Percentiles rank a stretch among this genome's conserved stretches.
Conservation (phyloP, 2,888 invertebrate species). For the Torymus texanus region DNA sequence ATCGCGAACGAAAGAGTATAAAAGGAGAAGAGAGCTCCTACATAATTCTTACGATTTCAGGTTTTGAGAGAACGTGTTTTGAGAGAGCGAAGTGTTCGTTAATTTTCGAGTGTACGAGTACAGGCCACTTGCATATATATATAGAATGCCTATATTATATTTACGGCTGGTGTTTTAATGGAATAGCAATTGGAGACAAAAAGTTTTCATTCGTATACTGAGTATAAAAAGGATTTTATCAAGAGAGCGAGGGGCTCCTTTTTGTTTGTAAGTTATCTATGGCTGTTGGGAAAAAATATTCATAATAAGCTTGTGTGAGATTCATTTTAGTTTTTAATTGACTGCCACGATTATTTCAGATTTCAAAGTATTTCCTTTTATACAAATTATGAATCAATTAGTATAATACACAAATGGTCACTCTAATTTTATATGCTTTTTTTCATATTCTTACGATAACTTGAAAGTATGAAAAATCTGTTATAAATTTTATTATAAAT, state of each 20-base stretch:
- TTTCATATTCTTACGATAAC: too few relatives aligned
- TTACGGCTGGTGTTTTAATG: slow-evolving; percentile 24
- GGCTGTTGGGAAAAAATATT: too few relatives aligned
- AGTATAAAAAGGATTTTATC: slow-evolving; percentile 1
- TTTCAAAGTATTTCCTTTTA: too few relatives aligned
- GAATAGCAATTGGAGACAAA: slow-evolving; percentile 25
- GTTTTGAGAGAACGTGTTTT: slow-evolving; percentile 40
- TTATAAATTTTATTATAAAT: too few relatives aligned
- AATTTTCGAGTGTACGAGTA: slow-evolving; percentile 18
- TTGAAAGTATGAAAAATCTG: too few relatives aligned
- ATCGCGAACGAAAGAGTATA: slow-evolving; percentile 13
- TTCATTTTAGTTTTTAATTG: too few relatives aligned
- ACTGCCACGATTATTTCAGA: too few relatives aligned
- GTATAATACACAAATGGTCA: too few relatives aligned
- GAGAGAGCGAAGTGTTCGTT: slow-evolving; percentile 7
- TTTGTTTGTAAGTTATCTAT: background rate
- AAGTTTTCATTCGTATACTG: background rate
- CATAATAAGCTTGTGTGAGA: too few relatives aligned
- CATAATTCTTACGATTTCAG: slow-evolving; percentile 47
- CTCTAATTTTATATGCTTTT: too few relatives aligned
- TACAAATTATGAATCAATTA: too few relatives aligned
- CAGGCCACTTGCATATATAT: too few relatives aligned
- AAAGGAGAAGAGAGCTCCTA: background rate
- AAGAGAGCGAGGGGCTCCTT: background rate
- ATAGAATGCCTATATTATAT: slow-evolving; percentile 2